These are phyloP conservation scores for Pseudobourletiella spinata DNA, from an alignment of 1,140 invertebrate genomes.

Conservation along the genomic window DNA sequence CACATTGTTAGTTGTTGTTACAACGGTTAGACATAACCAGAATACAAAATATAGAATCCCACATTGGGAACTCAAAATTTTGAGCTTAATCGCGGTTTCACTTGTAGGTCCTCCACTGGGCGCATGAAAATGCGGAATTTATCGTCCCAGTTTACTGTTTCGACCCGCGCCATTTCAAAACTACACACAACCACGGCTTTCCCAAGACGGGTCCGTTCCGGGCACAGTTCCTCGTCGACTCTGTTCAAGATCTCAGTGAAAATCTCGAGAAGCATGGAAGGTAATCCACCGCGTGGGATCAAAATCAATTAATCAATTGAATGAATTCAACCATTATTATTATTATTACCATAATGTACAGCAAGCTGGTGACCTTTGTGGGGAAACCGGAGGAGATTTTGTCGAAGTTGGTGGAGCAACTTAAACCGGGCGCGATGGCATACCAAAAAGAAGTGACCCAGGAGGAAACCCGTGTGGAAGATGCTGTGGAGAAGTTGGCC, in stretches of 20 bases:
- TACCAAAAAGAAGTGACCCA: conserved; percentile 41
- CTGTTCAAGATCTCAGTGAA: conserved; percentile 37
- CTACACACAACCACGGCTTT: conserved; percentile 39
- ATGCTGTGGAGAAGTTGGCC: conserved; percentile 32
- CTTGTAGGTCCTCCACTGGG: conserved; percentile 10
- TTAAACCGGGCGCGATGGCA: conserved; percentile 24
- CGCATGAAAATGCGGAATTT: conserved; percentile 28
- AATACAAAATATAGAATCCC: background rate
- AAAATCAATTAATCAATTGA: no score
- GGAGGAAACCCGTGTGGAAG: conserved; percentile 42
- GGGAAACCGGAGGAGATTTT: background rate
- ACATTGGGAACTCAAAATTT: background rate
- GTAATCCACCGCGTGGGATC: no score
- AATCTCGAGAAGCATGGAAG: conserved; percentile 36
- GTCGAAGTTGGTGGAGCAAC: background rate
- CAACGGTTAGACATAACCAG: background rate
- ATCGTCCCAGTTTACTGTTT: conserved; percentile 43
- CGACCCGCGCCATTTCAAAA: conserved; percentile 40
- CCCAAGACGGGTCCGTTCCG: conserved; percentile 41
- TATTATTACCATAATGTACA: no score
- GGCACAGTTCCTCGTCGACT: conserved; percentile 39
- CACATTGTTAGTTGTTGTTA: conserved; percentile 20
- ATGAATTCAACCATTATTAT: background rate
- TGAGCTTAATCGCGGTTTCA: background rate
- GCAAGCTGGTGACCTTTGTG: background rate